Conservation (phyloP, 2,113 vertebrate species). For the Thalassarche chlororhynchos region DNA sequence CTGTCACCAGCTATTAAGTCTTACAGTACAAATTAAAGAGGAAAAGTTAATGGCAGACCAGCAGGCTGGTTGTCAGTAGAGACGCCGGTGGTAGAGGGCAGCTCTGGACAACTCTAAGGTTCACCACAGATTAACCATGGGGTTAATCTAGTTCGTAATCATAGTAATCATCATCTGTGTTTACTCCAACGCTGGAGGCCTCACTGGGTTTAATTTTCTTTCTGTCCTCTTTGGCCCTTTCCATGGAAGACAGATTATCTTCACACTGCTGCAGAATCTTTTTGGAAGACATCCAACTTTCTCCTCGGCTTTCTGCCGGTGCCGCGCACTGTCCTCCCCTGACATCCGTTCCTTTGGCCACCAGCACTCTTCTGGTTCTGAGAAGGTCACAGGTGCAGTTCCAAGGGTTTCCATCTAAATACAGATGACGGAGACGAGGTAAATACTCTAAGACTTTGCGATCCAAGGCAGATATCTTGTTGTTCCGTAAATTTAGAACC, state of each 20-base stretch:
- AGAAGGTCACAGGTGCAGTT: slow-evolving; percentile 84
- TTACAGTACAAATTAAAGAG: not conserved
- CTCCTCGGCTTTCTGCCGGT: slow-evolving; percentile 69
- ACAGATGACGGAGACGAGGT: slow-evolving; percentile 77
- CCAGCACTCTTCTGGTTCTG: slow-evolving; percentile 66
- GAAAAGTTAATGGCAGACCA: not conserved
- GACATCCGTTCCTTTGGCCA: slow-evolving; percentile 78
- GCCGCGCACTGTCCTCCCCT: slow-evolving; percentile 76
- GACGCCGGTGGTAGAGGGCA: not conserved
- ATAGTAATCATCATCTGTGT: slow-evolving; percentile 76
- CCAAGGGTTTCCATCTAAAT: slow-evolving; percentile 84
- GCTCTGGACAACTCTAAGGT: not conserved
- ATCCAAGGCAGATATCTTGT: slow-evolving; percentile 78
- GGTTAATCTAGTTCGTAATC: slow-evolving; percentile 81
- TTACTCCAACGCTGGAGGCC: not conserved
- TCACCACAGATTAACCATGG: not conserved
- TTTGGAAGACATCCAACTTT: slow-evolving; percentile 81
- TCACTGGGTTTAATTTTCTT: slow-evolving; percentile 60
- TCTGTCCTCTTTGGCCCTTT: slow-evolving; percentile 63
- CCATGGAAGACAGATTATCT: slow-evolving; percentile 10
- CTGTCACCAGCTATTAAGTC: not conserved
- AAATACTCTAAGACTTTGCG: slow-evolving; percentile 71
- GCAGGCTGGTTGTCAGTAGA: not conserved
- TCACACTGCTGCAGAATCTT: slow-evolving; percentile 76
- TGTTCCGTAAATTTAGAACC: slow-evolving; percentile 84